These are phyloP conservation scores for Peromyscus melanophrys DNA, from an alignment of 2,797 vertebrate species.

Conservation along the genomic window DNA sequence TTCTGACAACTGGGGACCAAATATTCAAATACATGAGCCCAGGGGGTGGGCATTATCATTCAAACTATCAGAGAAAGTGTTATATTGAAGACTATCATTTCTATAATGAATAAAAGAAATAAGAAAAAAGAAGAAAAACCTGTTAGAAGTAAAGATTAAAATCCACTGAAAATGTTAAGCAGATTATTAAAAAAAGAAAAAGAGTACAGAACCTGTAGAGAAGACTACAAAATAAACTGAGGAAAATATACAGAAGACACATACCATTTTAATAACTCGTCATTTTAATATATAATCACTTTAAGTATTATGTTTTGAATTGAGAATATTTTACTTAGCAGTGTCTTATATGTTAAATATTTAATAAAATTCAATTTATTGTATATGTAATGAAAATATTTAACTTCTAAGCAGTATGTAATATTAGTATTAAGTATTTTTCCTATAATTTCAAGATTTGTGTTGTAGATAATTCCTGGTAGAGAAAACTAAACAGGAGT, in stretches of 20 bases:
- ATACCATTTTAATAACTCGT: background rate
- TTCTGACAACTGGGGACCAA: background rate
- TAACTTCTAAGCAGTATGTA: background rate
- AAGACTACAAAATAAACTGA: background rate
- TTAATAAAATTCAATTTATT: background rate
- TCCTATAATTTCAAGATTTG: slow-evolving; percentile 28
- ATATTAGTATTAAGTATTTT: slow-evolving; percentile 5
- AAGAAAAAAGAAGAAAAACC: background rate
- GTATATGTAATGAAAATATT: background rate
- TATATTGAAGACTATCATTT: background rate
- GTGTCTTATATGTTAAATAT: background rate
- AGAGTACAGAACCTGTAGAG: background rate
- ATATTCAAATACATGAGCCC: no score
- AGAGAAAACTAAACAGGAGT: background rate
- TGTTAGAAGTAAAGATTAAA: background rate
- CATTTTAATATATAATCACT: background rate
- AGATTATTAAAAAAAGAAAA: background rate
- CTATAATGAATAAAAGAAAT: background rate
- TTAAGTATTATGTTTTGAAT: background rate
- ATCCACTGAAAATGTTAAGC: background rate
- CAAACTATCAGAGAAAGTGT: background rate
- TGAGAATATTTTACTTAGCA: background rate
- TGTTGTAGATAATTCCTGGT: background rate
- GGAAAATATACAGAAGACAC: background rate
- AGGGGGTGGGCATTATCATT: no score